These are phyloP conservation scores for Lasioglossum marginatum DNA, from an alignment of 2,888 invertebrate species.

Conservation along the genomic window DNA sequence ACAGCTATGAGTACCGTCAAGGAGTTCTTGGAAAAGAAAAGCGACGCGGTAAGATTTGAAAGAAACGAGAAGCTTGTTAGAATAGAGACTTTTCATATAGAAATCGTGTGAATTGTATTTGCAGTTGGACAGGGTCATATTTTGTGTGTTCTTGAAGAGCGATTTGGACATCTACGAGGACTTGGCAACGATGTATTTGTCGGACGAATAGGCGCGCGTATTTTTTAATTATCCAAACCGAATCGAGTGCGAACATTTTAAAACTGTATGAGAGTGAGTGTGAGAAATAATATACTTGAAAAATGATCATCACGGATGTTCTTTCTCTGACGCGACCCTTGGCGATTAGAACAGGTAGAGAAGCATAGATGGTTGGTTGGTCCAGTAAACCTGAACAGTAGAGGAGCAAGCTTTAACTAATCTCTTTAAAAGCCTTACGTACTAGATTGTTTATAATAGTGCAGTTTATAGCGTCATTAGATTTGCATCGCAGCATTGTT, in stretches of 20 bases:
- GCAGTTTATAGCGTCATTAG: not conserved
- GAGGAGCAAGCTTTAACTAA: not conserved
- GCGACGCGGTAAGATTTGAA: conserved; percentile 82
- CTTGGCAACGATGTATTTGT: conserved; percentile 90
- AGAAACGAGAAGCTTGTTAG: accelerated
- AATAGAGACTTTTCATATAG: not conserved
- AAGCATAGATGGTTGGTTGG: too few relatives aligned
- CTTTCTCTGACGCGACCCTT: conserved; percentile 20
- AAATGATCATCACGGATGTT: conserved; percentile 23
- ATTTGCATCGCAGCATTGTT: not conserved
- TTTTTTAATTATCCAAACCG: conserved; percentile 7
- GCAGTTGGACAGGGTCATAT: conserved; percentile 91
- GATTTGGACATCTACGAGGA: conserved; percentile 91
- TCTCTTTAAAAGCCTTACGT: not conserved
- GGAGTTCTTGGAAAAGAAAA: conserved; percentile 87
- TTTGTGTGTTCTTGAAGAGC: conserved; percentile 91
- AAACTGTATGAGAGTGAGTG: conserved; percentile 45
- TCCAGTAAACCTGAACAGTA: not conserved
- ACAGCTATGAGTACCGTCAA: conserved; percentile 90
- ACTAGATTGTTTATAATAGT: not conserved
- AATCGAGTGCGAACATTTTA: conserved; percentile 5
- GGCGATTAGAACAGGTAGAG: too few relatives aligned
- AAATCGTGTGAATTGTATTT: conserved; percentile 20
- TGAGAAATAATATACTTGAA: conserved; percentile 53
- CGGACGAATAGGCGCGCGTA: conserved; percentile 82